Evolutionary conservation across 37 sponge, comb jelly and placozoan species (phyloP).

Genomic region (Halichondria panicea): DNA sequence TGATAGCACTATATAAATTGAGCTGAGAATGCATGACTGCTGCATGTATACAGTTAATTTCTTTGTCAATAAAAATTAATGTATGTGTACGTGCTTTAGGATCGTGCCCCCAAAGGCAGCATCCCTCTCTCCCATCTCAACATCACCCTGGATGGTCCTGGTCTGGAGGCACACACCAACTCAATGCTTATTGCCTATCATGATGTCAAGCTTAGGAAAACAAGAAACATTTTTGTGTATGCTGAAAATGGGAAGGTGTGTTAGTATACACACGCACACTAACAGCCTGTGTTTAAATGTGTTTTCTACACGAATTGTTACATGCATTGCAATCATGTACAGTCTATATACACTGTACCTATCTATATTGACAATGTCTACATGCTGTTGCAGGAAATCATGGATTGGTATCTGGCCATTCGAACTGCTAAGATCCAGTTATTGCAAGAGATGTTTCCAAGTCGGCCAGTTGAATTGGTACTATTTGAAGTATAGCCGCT

Average conservation of each 20-base stretch:
- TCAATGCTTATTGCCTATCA: slow-evolving; percentile 59
- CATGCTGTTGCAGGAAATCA: slow-evolving; percentile 41
- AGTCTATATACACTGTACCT: background rate
- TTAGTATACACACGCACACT: too few relatives aligned
- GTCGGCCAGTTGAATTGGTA: slow-evolving; percentile 34
- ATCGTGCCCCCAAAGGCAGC: slow-evolving; percentile 43
- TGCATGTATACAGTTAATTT: too few relatives aligned
- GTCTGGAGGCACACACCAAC: slow-evolving; percentile 44
- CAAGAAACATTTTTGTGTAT: slow-evolving; percentile 73
- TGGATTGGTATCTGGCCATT: slow-evolving; percentile 78
- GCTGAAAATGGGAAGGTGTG: slow-evolving; percentile 65
- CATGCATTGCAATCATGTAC: background rate
- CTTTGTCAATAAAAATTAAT: background rate
- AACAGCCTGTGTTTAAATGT: too few relatives aligned
- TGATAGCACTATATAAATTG: background rate
- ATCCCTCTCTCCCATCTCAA: slow-evolving; percentile 55
- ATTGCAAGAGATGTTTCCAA: slow-evolving; percentile 19
- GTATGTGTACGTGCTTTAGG: slow-evolving; percentile 17
- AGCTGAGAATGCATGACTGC: background rate
- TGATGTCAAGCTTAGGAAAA: slow-evolving; percentile 35
- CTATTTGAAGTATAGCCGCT: too few relatives aligned
- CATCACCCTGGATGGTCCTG: slow-evolving; percentile 43
- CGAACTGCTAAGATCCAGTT: slow-evolving; percentile 58
- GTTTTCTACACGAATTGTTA: too few relatives aligned
- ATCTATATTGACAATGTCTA: background rate